Conservation (phyloP, 1,140 invertebrate species). For the Drosophila nasuta region DNA sequence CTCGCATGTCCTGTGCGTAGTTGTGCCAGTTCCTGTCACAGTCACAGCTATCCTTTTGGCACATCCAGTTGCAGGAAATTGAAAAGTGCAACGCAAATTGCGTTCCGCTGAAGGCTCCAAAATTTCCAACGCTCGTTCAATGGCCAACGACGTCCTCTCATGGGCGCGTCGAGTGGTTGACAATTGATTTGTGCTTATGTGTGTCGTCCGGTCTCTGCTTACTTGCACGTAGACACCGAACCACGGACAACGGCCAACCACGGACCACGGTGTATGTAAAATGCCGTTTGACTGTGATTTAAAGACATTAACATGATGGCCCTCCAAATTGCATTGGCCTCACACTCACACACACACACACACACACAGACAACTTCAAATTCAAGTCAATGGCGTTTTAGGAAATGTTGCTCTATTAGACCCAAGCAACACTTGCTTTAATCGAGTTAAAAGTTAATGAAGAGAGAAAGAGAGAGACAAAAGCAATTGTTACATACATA, state of each 20-base stretch:
- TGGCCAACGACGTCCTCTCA: conserved; percentile 33
- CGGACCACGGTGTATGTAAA: conserved; percentile 51
- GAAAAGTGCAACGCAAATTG: conserved; percentile 82
- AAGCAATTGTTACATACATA: too few species aligned
- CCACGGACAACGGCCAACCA: background rate
- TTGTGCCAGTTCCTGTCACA: conserved; percentile 12
- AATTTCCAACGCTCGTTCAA: conserved; percentile 3
- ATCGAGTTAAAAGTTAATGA: too few species aligned
- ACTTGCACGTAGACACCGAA: conserved; percentile 33
- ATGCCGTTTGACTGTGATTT: conserved; percentile 75
- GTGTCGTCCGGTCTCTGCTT: conserved; percentile 46
- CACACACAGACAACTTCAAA: background rate
- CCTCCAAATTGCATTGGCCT: conserved; percentile 39
- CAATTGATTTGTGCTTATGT: conserved; percentile 82
- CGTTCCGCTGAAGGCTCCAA: conserved; percentile 62
- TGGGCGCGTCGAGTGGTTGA: conserved; percentile 72
- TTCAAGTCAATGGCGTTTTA: conserved; percentile 32
- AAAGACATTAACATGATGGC: conserved; percentile 69
- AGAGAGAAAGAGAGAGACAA: too few species aligned
- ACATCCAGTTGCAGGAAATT: conserved; percentile 58
- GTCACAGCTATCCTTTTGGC: conserved; percentile 54
- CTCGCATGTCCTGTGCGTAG: background rate
- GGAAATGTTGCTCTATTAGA: background rate
- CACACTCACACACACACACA: background rate
- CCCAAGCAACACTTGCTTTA: background rate